Percentiles rank a stretch among this genome's conserved stretches.
Conservation (phyloP, 2,113 vertebrate species). For the Plotosus lineatus region DNA sequence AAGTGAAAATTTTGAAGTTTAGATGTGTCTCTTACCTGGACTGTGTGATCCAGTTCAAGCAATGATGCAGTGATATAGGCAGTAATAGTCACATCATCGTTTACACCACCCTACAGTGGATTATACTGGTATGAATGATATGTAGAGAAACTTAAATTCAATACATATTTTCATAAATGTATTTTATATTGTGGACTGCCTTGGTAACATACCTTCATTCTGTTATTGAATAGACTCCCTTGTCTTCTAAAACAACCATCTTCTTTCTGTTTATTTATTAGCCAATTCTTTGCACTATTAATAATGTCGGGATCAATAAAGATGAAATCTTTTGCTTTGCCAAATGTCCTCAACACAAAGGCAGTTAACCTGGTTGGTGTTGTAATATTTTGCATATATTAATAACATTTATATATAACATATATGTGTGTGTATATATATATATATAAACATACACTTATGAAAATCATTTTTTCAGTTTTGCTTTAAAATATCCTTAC, state of each 20-base stretch:
- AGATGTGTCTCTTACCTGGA: slow-evolving; percentile 61
- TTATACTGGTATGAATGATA: background rate
- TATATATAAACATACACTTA: background rate
- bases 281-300: slow-evolving; percentile 62
- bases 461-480: background rate
- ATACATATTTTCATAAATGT: background rate
- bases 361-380: slow-evolving; percentile 77
- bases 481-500: slow-evolving; percentile 65
- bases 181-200: background rate
- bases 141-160: background rate
- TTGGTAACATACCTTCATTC: slow-evolving; percentile 70
- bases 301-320: slow-evolving; percentile 65
- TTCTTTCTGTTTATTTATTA: slow-evolving; percentile 64
- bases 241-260: slow-evolving; percentile 74
- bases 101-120: slow-evolving; percentile 75
- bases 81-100: slow-evolving; percentile 75
- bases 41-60: slow-evolving; percentile 66
- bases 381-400: too few relatives aligned
- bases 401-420: too few relatives aligned
- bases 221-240: slow-evolving; percentile 76
- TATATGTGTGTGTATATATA: too few relatives aligned
- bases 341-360: slow-evolving; percentile 67
- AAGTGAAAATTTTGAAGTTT: background rate
- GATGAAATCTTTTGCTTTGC: slow-evolving; percentile 66
- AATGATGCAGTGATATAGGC: slow-evolving; percentile 74